Evolutionary conservation across 2,113 vertebrate species (phyloP).

Genomic region (Lepisosteus oculatus): DNA sequence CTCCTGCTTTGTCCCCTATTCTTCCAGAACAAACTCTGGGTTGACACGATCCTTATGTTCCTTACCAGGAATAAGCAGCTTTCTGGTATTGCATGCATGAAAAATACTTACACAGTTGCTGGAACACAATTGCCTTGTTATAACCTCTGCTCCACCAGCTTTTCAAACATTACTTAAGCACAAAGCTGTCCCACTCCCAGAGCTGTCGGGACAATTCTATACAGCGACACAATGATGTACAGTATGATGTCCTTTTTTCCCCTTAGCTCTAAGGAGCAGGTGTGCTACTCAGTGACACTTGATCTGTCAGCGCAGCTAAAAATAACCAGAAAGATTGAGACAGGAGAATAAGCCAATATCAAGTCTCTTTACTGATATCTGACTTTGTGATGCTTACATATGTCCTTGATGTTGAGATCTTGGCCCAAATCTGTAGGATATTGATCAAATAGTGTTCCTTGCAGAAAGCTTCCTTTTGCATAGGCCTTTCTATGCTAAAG

Average conservation of each 20-base stretch:
- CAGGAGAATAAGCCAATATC: conserved; percentile 29
- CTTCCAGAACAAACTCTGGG: no score
- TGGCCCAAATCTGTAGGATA: conserved; percentile 19
- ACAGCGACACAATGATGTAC: conserved; percentile 62
- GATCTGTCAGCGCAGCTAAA: conserved; percentile 62
- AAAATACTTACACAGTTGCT: no score
- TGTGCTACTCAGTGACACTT: conserved; percentile 59
- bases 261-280: conserved; percentile 51
- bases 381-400: not conserved
- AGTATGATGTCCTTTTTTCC: conserved; percentile 52
- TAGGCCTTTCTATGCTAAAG: no score
- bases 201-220: conserved; percentile 48
- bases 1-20: no score
- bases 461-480: no score
- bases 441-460: no score
- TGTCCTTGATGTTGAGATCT: conserved; percentile 34
- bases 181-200: conserved; percentile 34
- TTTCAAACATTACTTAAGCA: conserved; percentile 37
- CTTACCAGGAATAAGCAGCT: no score
- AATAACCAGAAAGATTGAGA: conserved; percentile 58
- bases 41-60: no score
- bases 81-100: no score
- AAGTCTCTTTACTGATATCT: not conserved
- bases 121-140: no score
- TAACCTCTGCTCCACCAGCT: conserved; percentile 7